phyloP scores from a whole-genome alignment of 2,797 vertebrate genomes.

The Lepus oiostolus region DNA sequence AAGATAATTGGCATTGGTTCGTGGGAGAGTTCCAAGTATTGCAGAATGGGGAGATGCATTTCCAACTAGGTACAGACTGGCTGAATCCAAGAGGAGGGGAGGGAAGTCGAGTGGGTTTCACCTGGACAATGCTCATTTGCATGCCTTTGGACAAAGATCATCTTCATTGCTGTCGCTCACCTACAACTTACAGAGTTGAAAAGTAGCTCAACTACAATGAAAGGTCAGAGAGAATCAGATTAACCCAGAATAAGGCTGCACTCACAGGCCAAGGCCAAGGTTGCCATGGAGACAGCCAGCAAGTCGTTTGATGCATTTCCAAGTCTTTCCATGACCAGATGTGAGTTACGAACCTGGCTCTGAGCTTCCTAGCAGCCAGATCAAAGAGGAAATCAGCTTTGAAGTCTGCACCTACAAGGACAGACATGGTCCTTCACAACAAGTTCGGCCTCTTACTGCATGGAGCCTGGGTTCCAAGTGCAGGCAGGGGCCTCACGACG shows the following conservation, averaged over 20 bases:
- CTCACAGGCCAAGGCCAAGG: not conserved
- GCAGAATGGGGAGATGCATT: not conserved
- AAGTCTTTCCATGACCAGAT: not conserved
- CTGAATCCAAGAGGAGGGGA: not conserved
- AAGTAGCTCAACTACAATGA: not conserved
- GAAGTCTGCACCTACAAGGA: not conserved
- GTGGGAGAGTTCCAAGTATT: not conserved
- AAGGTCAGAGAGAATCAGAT: not conserved
- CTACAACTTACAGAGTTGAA: not conserved
- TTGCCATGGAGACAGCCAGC: not conserved
- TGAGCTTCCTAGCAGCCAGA: conserved; percentile 27
- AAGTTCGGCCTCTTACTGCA: not conserved
- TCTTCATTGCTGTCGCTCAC: not conserved
- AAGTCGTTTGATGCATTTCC: not conserved
- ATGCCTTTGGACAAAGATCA: not conserved
- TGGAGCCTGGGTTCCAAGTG: not conserved
- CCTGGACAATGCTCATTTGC: not conserved
- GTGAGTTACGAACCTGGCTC: not conserved
- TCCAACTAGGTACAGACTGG: not conserved
- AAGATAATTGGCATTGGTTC: not conserved
- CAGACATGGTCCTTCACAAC: not conserved
- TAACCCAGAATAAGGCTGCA: not conserved
- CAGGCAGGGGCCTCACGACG: not conserved
- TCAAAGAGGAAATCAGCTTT: not conserved
- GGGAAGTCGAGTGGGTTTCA: not conserved